A percentile compares a stretch with the other conserved stretches of the same genome.
Conservation (phyloP, 2,113 vertebrate species). For the Cephalopterus ornatus region DNA sequence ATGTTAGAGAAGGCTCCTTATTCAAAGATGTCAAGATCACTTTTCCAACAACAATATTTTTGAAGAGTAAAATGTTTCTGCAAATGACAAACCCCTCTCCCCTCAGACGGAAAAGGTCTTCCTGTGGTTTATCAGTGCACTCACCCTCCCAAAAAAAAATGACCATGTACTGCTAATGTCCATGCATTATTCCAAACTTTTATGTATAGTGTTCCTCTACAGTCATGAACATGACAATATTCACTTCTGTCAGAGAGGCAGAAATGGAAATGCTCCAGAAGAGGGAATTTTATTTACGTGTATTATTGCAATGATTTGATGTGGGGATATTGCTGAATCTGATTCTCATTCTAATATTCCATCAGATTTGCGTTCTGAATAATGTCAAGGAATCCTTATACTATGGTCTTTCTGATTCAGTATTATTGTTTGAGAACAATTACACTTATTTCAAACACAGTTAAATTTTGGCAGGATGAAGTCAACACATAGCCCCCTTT, state of each 20-base stretch:
- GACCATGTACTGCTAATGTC: background rate
- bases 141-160: background rate
- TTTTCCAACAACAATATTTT: background rate
- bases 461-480: background rate
- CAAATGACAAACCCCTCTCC: background rate
- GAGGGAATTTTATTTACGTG: background rate
- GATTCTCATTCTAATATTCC: background rate
- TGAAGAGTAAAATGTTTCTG: background rate
- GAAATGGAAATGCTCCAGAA: background rate
- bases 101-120: background rate
- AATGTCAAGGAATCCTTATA: background rate
- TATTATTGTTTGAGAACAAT: background rate
- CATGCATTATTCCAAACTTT: background rate
- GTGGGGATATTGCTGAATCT: background rate
- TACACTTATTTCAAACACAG: background rate
- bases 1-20: background rate
- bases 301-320: background rate
- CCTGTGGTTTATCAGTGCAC: background rate
- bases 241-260: background rate
- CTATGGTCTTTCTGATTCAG: background rate
- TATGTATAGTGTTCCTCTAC: background rate
- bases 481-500: background rate
- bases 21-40: background rate
- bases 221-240: background rate
- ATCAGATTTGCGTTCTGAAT: background rate